These are phyloP conservation scores for Euwallacea fornicatus DNA, from an alignment of 1,140 invertebrate genomes.

Conservation along the genomic window DNA sequence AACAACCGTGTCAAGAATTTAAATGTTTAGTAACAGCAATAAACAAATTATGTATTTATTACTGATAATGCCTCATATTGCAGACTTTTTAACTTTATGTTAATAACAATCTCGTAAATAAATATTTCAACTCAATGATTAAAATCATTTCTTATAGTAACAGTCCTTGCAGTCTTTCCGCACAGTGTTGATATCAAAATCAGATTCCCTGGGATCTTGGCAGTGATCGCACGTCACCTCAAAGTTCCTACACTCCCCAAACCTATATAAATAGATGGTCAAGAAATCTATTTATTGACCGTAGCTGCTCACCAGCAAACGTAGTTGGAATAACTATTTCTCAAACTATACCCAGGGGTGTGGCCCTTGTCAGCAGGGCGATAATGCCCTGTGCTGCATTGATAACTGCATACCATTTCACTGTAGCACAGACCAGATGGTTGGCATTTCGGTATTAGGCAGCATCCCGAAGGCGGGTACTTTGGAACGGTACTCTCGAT, in stretches of 20 bases:
- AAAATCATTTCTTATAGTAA: neutral
- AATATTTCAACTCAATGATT: no score
- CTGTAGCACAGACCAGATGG: slow-evolving; percentile 8
- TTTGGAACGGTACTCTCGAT: slow-evolving; percentile 6
- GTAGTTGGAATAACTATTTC: slow-evolving; percentile 1
- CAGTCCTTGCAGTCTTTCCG: slow-evolving; percentile 11
- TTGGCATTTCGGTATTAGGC: slow-evolving; percentile 29
- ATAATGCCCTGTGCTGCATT: slow-evolving; percentile 32
- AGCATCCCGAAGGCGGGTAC: slow-evolving; percentile 20
- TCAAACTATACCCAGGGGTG: slow-evolving; percentile 26
- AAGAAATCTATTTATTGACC: neutral
- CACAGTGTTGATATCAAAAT: slow-evolving; percentile 6
- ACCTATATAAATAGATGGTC: neutral
- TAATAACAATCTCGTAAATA: no score
- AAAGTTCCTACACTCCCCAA: slow-evolving; percentile 16
- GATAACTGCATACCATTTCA: slow-evolving; percentile 23
- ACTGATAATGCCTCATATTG: no score
- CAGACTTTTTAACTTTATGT: no score
- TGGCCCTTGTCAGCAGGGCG: slow-evolving; percentile 8
- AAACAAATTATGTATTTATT: no score
- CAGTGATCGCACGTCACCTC: slow-evolving; percentile 8
- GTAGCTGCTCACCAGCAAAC: slow-evolving; percentile 10
- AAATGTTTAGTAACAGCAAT: no score
- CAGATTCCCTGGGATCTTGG: neutral
- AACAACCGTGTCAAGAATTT: no score